Percentiles rank a stretch among this genome's conserved stretches.
Evolutionary conservation across 2,888 invertebrate species (phyloP).

Genomic region (Lordiphosa fenestrarum): DNA sequence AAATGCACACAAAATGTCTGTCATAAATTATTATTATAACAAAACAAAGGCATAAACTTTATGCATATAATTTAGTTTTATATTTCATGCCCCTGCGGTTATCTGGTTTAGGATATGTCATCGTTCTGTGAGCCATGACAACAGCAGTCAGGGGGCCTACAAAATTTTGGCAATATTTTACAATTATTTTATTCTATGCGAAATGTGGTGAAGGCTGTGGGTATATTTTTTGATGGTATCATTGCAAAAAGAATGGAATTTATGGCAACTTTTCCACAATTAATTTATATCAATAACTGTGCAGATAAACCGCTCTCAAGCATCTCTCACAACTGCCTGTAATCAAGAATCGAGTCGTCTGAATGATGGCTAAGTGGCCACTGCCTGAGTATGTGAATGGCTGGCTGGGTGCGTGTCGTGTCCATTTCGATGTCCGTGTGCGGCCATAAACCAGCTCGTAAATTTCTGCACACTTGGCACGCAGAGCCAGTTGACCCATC

Average conservation of each 20-base stretch:
- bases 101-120: slow-evolving; percentile 8
- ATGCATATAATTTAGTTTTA: slow-evolving; percentile 4
- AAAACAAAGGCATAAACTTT: slow-evolving; percentile 3
- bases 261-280: too few species aligned
- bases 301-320: too few species aligned
- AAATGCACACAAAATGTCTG: slow-evolving; percentile 1
- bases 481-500: slow-evolving; percentile 33
- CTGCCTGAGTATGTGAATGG: slow-evolving; percentile 8
- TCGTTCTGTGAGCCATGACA: slow-evolving; percentile 4
- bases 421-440: slow-evolving; percentile 15
- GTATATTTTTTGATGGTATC: too few species aligned
- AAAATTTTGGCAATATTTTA: too few species aligned
- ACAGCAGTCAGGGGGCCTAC: too few species aligned
- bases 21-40: slow-evolving; percentile 8
- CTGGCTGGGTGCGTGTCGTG: slow-evolving; percentile 10
- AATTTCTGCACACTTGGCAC: slow-evolving; percentile 54
- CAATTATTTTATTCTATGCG: too few species aligned
- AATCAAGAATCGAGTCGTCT: slow-evolving; percentile 4
- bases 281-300: too few species aligned
- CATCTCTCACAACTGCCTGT: background rate
- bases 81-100: slow-evolving; percentile 5
- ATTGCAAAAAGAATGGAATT: too few species aligned
- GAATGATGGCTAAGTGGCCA: slow-evolving; percentile 6
- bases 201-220: too few species aligned
- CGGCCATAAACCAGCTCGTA: slow-evolving; percentile 66